phyloP scores from a whole-genome alignment of 2,113 vertebrate species.

The Melanostigma gelatinosum region DNA sequence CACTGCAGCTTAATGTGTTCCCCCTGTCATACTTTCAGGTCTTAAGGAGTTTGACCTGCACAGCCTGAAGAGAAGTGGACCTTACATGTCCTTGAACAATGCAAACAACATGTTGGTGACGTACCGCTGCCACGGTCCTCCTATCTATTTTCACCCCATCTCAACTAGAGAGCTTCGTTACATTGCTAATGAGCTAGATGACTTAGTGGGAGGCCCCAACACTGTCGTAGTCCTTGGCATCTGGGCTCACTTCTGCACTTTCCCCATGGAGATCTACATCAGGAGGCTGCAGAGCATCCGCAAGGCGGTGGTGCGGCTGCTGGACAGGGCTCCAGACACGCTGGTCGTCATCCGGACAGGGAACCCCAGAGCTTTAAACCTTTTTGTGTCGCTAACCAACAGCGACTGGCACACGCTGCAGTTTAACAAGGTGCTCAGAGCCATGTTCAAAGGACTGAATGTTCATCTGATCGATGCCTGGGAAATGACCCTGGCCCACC shows the following conservation, averaged over 20 bases:
- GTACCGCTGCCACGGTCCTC: conserved; percentile 89
- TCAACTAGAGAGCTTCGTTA: conserved; percentile 90
- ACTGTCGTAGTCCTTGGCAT: conserved; percentile 87
- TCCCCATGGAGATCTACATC: conserved; percentile 89
- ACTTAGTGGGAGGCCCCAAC: conserved; percentile 86
- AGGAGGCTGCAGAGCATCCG: conserved; percentile 88
- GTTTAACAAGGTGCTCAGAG: conserved; percentile 86
- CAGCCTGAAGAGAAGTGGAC: conserved; percentile 86
- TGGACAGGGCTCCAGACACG: background rate
- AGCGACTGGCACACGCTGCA: conserved; percentile 94
- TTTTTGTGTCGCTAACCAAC: conserved; percentile 87
- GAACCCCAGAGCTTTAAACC: conserved; percentile 82
- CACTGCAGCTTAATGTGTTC: background rate
- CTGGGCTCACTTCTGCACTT: conserved; percentile 94
- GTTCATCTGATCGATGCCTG: conserved; percentile 92
- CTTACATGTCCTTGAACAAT: conserved; percentile 88
- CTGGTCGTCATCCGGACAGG: background rate
- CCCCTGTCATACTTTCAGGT: conserved; percentile 74
- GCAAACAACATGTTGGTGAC: conserved; percentile 87
- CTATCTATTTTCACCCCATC: too few relatives aligned
- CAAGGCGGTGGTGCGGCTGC: background rate
- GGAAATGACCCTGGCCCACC: conserved; percentile 93
- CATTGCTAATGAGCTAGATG: conserved; percentile 89
- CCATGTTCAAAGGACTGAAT: conserved; percentile 88
- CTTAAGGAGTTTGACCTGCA: conserved; percentile 88